Percentiles rank a stretch among this genome's conserved stretches.
Evolutionary conservation across 2,797 vertebrate species (phyloP).

Genomic region (Chiroxiphia lanceolata): DNA sequence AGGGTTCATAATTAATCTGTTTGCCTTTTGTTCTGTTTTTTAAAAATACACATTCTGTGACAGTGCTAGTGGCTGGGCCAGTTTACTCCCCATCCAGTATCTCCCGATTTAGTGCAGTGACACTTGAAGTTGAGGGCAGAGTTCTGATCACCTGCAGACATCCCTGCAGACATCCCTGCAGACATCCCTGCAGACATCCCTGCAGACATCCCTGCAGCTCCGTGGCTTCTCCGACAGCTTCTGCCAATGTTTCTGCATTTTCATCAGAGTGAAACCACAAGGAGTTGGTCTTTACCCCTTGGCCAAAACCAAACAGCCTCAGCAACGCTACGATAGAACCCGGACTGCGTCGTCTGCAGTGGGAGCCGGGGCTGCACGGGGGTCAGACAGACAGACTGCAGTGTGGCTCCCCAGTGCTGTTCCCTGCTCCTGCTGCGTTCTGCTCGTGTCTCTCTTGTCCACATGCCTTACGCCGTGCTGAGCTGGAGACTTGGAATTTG

Average conservation of each 20-base stretch:
- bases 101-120: slow-evolving; percentile 1
- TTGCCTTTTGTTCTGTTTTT: slow-evolving; percentile 57
- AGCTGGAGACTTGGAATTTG: slow-evolving; percentile 11
- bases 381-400: not conserved
- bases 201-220: not conserved
- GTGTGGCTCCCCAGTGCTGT: not conserved
- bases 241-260: slow-evolving; percentile 10
- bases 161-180: not conserved
- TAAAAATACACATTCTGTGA: slow-evolving; percentile 33
- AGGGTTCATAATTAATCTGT: slow-evolving; percentile 53
- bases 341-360: not conserved
- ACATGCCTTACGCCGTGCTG: slow-evolving; percentile 61
- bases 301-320: slow-evolving; percentile 48
- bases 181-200: slow-evolving; percentile 6
- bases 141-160: not conserved
- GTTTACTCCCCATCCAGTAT: not conserved
- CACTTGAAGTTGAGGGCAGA: slow-evolving; percentile 36
- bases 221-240: slow-evolving; percentile 21
- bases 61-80: slow-evolving; percentile 59
- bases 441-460: slow-evolving; percentile 40
- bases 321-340: not conserved
- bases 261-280: not conserved
- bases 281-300: slow-evolving; percentile 28
- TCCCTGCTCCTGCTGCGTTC: slow-evolving; percentile 3
- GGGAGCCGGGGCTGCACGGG: slow-evolving; percentile 16